These are phyloP conservation scores for Distichodus sexfasciatus DNA, from an alignment of 2,797 vertebrate genomes.

Conservation along the genomic window DNA sequence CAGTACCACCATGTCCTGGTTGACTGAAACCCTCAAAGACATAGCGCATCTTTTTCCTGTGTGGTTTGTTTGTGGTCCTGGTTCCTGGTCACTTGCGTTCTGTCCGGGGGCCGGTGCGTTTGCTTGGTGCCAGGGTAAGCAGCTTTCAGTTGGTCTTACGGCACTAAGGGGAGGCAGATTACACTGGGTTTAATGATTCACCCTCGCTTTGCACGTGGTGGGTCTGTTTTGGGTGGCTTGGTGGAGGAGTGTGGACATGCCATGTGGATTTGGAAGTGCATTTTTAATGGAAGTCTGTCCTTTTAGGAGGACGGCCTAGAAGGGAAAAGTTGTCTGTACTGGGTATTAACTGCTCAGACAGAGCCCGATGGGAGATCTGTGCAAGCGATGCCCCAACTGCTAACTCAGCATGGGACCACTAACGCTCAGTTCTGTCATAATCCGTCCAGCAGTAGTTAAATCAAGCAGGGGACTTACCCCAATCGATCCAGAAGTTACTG, in stretches of 20 bases:
- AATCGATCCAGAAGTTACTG: neutral
- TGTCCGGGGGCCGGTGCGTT: slow-evolving; percentile 66
- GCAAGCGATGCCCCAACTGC: too few species aligned
- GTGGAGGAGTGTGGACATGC: too few species aligned
- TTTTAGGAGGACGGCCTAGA: too few species aligned
- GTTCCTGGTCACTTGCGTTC: slow-evolving; percentile 52
- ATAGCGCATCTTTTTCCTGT: too few species aligned
- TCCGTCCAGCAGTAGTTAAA: slow-evolving; percentile 15
- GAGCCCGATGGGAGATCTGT: too few species aligned
- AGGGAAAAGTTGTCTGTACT: too few species aligned
- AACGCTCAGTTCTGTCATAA: slow-evolving; percentile 4
- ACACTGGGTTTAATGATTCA: slow-evolving; percentile 43
- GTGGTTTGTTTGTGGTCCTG: slow-evolving; percentile 18
- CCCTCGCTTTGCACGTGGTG: neutral
- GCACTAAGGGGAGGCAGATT: slow-evolving; percentile 73
- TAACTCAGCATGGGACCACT: neutral
- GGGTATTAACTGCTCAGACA: too few species aligned
- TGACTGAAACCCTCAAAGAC: too few species aligned
- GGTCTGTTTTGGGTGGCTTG: neutral
- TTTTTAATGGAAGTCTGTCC: too few species aligned
- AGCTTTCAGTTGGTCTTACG: slow-evolving; percentile 72
- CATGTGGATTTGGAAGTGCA: too few species aligned
- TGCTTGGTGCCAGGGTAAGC: slow-evolving; percentile 71
- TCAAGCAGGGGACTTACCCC: neutral
- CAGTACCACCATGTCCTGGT: too few species aligned